Percentiles rank a stretch among this genome's conserved stretches.
These are phyloP conservation scores for Nyctereutes procyonoides DNA, from an alignment of 2,113 vertebrate genomes.

Conservation along the genomic window DNA sequence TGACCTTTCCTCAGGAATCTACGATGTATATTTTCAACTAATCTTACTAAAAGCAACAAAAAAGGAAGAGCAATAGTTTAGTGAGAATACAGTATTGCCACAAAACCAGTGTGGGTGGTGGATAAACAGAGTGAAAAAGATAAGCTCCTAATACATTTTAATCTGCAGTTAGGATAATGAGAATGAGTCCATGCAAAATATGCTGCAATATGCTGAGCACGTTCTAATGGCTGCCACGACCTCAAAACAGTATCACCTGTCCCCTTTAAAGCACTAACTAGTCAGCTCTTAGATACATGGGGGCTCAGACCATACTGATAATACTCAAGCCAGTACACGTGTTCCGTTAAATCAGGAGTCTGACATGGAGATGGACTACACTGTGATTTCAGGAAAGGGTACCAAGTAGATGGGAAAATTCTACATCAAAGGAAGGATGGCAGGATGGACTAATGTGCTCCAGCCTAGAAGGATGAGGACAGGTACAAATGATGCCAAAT, in stretches of 20 bases:
- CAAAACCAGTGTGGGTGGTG: background rate
- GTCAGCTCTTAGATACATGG: background rate
- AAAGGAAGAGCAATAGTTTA: background rate
- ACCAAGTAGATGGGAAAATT: background rate
- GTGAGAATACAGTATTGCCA: background rate
- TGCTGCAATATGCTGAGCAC: background rate
- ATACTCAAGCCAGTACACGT: background rate
- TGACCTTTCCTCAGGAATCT: background rate
- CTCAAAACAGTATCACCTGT: background rate
- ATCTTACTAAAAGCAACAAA: slow-evolving; percentile 47
- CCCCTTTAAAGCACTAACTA: background rate
- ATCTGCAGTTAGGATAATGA: background rate
- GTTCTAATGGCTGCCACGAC: background rate
- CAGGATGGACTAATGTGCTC: background rate
- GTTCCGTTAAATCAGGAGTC: background rate
- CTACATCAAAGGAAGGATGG: background rate
- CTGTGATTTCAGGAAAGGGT: background rate
- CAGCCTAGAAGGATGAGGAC: background rate
- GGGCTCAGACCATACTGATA: background rate
- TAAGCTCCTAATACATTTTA: background rate
- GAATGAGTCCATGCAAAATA: background rate
- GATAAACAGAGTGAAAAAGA: background rate
- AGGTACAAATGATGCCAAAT: background rate
- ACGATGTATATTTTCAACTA: background rate
- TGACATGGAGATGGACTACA: background rate